Conservation (phyloP, 2,113 vertebrate genomes). For the Anolis sagrei region DNA sequence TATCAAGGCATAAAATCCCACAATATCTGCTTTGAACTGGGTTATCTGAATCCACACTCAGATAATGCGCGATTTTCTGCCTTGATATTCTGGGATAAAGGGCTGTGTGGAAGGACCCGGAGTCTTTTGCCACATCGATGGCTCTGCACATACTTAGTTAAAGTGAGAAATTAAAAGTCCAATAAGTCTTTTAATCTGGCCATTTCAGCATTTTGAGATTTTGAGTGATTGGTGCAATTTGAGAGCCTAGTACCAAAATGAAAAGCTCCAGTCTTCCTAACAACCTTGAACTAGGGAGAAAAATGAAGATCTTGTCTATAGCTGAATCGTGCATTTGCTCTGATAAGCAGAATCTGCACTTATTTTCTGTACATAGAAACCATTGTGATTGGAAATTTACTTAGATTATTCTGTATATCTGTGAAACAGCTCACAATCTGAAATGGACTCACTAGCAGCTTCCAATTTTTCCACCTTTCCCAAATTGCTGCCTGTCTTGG, state of each 20-base stretch:
- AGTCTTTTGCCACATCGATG: not conserved
- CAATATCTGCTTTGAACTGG: too few relatives aligned
- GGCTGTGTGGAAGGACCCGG: too few relatives aligned
- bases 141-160: not conserved
- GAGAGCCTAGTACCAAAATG: not conserved
- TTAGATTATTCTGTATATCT: not conserved
- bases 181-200: not conserved
- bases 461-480: not conserved
- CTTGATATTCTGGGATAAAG: too few relatives aligned
- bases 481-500: slow-evolving; percentile 19
- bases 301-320: too few relatives aligned
- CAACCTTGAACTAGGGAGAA: not conserved
- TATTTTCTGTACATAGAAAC: not conserved
- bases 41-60: too few relatives aligned
- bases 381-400: not conserved
- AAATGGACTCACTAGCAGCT: not conserved
- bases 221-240: not conserved
- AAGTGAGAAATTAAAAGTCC: not conserved
- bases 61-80: too few relatives aligned
- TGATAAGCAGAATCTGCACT: not conserved
- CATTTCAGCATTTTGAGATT: not conserved
- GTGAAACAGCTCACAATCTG: not conserved
- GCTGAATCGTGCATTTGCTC: not conserved
- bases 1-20: too few relatives aligned
- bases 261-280: not conserved